Conservation (phyloP, 2,797 vertebrate species). For the Cryptoprocta ferox region DNA sequence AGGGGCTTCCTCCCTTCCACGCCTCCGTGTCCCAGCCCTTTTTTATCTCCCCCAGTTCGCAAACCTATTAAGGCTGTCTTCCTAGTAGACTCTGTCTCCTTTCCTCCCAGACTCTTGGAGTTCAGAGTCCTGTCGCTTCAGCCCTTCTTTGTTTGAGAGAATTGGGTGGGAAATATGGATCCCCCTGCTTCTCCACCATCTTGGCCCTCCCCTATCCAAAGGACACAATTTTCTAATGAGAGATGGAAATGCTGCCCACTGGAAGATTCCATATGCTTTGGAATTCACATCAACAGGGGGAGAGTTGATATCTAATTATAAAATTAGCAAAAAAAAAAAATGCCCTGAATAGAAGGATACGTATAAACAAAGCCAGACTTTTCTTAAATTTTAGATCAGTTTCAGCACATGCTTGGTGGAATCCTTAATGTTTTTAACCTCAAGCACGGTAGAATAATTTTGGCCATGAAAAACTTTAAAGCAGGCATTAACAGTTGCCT, state of each 20-base stretch:
- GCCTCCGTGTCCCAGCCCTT: too few relatives aligned
- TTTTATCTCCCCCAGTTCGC: too few relatives aligned
- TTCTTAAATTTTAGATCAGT: background rate
- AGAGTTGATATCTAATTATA: background rate
- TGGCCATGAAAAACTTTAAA: background rate
- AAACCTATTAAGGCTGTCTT: too few relatives aligned
- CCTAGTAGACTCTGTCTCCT: too few relatives aligned
- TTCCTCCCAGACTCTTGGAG: too few relatives aligned
- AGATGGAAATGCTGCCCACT: background rate
- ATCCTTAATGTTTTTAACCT: background rate
- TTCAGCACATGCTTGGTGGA: background rate
- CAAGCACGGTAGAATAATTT: background rate
- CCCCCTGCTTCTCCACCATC: too few relatives aligned
- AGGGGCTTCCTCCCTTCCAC: too few relatives aligned
- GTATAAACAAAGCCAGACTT: background rate
- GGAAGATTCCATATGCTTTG: background rate
- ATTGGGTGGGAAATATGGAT: too few relatives aligned
- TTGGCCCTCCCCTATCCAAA: background rate
- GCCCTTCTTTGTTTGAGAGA: too few relatives aligned
- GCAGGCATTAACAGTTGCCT: background rate
- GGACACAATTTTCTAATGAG: background rate
- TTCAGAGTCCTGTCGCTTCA: too few relatives aligned
- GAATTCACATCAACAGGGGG: background rate
- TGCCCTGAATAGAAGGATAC: background rate
- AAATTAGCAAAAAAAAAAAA: background rate